Conservation (phyloP, 2,797 vertebrate species). For the Rhynchotus rufescens region DNA sequence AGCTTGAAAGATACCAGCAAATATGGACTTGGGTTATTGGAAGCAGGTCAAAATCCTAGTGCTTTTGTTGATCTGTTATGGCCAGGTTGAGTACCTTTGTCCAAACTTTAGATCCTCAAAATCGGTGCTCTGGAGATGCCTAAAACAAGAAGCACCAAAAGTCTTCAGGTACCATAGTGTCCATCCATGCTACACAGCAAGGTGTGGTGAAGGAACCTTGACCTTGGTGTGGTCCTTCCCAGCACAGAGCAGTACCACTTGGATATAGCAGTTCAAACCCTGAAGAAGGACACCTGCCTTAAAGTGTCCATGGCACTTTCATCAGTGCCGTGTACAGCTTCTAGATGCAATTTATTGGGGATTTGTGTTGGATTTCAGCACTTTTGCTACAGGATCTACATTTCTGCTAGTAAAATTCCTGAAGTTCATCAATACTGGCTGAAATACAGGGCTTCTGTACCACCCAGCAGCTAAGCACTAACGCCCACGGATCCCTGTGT, state of each 20-base stretch:
- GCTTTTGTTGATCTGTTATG: neutral
- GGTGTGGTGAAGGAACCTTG: neutral
- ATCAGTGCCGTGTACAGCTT: accelerated
- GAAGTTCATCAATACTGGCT: neutral
- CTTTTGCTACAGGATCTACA: neutral
- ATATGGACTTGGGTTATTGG: neutral
- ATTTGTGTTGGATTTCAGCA: neutral
- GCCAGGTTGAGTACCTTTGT: neutral
- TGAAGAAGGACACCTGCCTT: neutral
- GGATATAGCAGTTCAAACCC: neutral
- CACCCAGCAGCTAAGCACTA: neutral
- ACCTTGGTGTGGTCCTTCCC: neutral
- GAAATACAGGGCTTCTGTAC: neutral
- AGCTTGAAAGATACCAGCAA: neutral
- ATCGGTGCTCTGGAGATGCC: neutral
- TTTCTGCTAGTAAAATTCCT: neutral
- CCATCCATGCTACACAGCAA: neutral
- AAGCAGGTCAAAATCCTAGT: neutral
- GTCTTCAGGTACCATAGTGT: neutral
- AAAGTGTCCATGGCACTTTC: neutral
- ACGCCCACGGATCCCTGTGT: neutral
- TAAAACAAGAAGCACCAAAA: neutral
- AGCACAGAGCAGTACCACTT: neutral
- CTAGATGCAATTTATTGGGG: neutral
- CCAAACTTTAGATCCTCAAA: neutral